Evolutionary conservation across 2,888 invertebrate species (phyloP).

Genomic region (Noctua fimbriata): DNA sequence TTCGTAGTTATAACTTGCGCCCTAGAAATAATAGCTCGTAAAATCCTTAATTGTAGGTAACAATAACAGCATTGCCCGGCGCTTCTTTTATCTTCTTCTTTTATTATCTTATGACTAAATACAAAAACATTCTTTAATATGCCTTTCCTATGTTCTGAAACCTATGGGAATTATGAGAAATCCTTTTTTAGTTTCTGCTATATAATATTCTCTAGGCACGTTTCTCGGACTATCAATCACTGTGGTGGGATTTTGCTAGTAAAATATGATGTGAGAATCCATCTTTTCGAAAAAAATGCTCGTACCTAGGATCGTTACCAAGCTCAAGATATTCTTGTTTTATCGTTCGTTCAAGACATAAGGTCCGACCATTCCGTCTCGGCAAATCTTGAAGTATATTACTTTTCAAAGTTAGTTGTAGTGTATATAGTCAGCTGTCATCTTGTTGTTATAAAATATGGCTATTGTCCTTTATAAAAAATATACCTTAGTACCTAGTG

Average conservation of each 20-base stretch:
- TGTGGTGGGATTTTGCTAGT: slow-evolving; percentile 7
- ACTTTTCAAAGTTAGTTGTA: neutral
- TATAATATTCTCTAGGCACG: slow-evolving; percentile 24
- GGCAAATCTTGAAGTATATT: neutral
- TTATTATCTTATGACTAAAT: neutral
- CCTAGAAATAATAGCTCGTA: slow-evolving; percentile 21
- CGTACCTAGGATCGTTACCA: neutral
- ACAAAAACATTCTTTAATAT: neutral
- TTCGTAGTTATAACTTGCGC: slow-evolving; percentile 21
- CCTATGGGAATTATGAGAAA: slow-evolving; percentile 24
- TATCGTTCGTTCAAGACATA: neutral
- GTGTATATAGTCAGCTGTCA: neutral
- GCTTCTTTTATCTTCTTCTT: neutral
- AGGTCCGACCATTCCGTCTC: neutral
- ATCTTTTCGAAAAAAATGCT: slow-evolving; percentile 2
- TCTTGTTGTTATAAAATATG: neutral
- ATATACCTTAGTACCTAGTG: neutral
- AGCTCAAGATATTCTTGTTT: neutral
- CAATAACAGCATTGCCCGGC: neutral
- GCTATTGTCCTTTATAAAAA: neutral
- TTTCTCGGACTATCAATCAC: slow-evolving; percentile 40
- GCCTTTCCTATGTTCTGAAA: neutral
- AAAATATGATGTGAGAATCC: slow-evolving; percentile 14
- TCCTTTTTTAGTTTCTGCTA: slow-evolving; percentile 18
- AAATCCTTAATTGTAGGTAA: slow-evolving; percentile 6